These are phyloP conservation scores for Peribatodes rhomboidaria DNA, from an alignment of 2,888 invertebrate species.

Conservation along the genomic window DNA sequence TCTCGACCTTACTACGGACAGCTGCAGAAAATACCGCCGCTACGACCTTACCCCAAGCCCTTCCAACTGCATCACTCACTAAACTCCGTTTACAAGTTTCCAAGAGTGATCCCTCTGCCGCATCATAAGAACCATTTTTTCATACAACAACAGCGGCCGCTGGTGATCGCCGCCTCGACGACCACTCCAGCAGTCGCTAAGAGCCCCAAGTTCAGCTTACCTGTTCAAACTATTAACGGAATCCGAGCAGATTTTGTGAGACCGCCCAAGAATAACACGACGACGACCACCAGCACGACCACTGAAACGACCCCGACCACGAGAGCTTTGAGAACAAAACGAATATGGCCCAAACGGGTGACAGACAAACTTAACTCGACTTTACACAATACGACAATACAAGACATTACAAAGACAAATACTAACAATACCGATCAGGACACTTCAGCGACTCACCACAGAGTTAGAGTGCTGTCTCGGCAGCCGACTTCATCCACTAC, in stretches of 20 bases:
- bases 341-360: slow-evolving; percentile 79
- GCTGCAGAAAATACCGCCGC: slow-evolving; percentile 59
- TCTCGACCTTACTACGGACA: slow-evolving; percentile 63
- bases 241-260: slow-evolving; percentile 71
- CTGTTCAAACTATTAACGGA: slow-evolving; percentile 77
- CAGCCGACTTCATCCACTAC: slow-evolving; percentile 57
- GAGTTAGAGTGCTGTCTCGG: slow-evolving; percentile 61
- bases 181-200: slow-evolving; percentile 63
- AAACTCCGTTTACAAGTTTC: slow-evolving; percentile 72
- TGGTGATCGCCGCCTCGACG: slow-evolving; percentile 66
- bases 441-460: slow-evolving; percentile 60
- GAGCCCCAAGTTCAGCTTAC: slow-evolving; percentile 72
- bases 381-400: slow-evolving; percentile 54
- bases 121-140: slow-evolving; percentile 59
- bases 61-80: slow-evolving; percentile 55
- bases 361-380: slow-evolving; percentile 60
- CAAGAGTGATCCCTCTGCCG: slow-evolving; percentile 69
- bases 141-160: slow-evolving; percentile 58
- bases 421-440: slow-evolving; percentile 62
- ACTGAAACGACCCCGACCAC: slow-evolving; percentile 66
- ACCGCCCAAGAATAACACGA: slow-evolving; percentile 64
- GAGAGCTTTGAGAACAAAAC: slow-evolving; percentile 73
- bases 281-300: slow-evolving; percentile 61
- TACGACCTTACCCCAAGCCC: slow-evolving; percentile 65
- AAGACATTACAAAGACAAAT: slow-evolving; percentile 54